These are phyloP conservation scores for Gryllus longicercus DNA, from an alignment of 2,888 invertebrate genomes.

Conservation along the genomic window DNA sequence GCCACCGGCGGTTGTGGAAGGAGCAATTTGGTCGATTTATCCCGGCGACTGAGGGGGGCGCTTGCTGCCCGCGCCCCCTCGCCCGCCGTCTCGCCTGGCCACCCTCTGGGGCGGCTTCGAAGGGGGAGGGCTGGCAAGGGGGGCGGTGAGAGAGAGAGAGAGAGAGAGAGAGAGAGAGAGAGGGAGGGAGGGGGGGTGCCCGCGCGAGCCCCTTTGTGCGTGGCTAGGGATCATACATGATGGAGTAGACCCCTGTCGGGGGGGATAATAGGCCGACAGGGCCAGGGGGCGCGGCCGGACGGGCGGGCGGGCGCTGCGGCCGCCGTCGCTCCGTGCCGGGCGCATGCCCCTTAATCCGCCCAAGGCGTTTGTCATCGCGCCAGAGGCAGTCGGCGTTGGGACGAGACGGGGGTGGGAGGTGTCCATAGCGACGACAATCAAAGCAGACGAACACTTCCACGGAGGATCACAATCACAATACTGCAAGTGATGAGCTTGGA, in stretches of 20 bases:
- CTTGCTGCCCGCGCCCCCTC: background rate
- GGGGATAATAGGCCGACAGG: background rate
- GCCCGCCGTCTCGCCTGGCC: background rate
- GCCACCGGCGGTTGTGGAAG: background rate
- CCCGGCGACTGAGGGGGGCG: background rate
- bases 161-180: background rate
- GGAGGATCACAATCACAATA: too few relatives aligned
- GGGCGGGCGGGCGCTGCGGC: background rate
- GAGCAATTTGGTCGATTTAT: conserved; percentile 5
- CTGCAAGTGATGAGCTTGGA: too few relatives aligned
- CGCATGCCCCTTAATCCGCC: conserved; percentile 10
- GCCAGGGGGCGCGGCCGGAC: background rate
- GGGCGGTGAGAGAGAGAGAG: too few relatives aligned
- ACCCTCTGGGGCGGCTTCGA: background rate
- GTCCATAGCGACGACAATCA: background rate
- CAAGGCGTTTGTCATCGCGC: background rate
- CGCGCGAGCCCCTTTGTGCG: background rate
- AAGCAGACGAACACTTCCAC: background rate
- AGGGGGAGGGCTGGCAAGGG: background rate
- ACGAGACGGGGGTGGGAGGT: background rate
- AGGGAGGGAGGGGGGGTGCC: background rate
- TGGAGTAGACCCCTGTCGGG: conserved; percentile 11
- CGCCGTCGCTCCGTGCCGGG: background rate
- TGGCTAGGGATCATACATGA: conserved; percentile 11
- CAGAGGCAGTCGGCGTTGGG: too few relatives aligned